A percentile compares a stretch with the other conserved stretches of the same genome.
These are phyloP conservation scores for Petrocephalus zakoni DNA, from an alignment of 2,113 vertebrate species.

Conservation along the genomic window DNA sequence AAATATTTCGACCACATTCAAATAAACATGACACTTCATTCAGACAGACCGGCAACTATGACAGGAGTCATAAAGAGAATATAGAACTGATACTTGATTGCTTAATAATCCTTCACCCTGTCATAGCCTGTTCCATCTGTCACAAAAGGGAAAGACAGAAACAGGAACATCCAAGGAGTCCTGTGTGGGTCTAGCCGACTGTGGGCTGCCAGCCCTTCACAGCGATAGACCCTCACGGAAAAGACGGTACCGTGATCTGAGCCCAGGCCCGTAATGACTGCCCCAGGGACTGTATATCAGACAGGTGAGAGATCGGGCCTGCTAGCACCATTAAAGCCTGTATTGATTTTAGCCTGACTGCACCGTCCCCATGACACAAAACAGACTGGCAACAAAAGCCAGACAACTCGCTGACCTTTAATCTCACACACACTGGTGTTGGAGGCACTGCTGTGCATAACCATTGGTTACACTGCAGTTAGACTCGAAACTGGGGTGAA, in stretches of 20 bases:
- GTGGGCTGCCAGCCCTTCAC: background rate
- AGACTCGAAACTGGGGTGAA: background rate
- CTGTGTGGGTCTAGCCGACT: background rate
- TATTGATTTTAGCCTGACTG: slow-evolving; percentile 53
- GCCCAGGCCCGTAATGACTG: background rate
- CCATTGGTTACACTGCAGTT: slow-evolving; percentile 29
- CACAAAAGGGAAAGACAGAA: background rate
- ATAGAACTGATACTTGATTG: background rate
- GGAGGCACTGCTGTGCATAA: slow-evolving; percentile 44
- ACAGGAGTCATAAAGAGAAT: background rate
- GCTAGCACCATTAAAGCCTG: slow-evolving; percentile 10
- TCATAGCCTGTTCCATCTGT: background rate
- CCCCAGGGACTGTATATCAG: background rate
- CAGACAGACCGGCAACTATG: background rate
- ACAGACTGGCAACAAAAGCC: slow-evolving; percentile 41
- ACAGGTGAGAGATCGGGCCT: background rate
- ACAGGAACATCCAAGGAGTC: background rate
- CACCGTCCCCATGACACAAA: slow-evolving; percentile 48
- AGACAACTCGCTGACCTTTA: slow-evolving; percentile 49
- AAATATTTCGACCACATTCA: background rate
- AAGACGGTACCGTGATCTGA: background rate
- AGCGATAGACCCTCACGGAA: background rate
- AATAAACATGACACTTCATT: background rate
- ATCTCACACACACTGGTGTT: slow-evolving; percentile 26
- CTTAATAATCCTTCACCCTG: background rate